Conservation (phyloP, 2,797 vertebrate genomes). For the Pseudopleuronectes americanus region DNA sequence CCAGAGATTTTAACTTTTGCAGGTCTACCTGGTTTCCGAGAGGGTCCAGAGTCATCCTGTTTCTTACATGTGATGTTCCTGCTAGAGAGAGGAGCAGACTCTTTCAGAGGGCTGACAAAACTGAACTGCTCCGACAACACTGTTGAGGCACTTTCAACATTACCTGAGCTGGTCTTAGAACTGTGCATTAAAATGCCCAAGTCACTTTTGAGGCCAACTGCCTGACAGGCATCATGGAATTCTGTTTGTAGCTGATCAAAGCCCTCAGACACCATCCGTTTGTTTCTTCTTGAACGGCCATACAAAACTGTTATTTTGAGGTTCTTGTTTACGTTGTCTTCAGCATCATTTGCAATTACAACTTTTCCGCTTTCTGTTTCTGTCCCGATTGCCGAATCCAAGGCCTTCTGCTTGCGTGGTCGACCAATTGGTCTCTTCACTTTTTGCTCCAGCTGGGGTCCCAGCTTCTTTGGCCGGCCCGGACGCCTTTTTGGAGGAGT, state of each 20-base stretch:
- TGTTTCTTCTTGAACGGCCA: conserved; percentile 92
- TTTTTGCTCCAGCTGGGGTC: conserved; percentile 90
- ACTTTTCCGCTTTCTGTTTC: conserved; percentile 60
- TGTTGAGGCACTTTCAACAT: conserved; percentile 44
- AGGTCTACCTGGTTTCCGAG: conserved; percentile 92
- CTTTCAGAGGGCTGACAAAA: conserved; percentile 85
- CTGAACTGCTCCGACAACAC: conserved; percentile 78
- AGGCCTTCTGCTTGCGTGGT: conserved; percentile 89
- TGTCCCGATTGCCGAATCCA: conserved; percentile 57
- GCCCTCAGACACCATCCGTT: conserved; percentile 91
- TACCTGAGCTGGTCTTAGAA: conserved; percentile 52
- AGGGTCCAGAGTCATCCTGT: conserved; percentile 81
- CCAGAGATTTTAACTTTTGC: conserved; percentile 96
- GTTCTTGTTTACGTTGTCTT: conserved; percentile 86
- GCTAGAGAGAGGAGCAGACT: conserved; percentile 77
- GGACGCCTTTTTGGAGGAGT: conserved; percentile 90
- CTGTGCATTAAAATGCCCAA: conserved; percentile 55
- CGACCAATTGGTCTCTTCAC: conserved; percentile 93
- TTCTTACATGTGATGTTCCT: conserved; percentile 85
- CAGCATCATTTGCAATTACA: conserved; percentile 52
- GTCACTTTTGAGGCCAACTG: conserved; percentile 60
- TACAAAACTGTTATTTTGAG: conserved; percentile 93
- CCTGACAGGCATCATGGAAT: conserved; percentile 66
- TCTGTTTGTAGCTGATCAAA: conserved; percentile 76
- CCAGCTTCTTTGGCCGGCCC: conserved; percentile 93